phyloP scores from a whole-genome alignment of 2,888 invertebrate species.

The Iphiclides podalirius region DNA sequence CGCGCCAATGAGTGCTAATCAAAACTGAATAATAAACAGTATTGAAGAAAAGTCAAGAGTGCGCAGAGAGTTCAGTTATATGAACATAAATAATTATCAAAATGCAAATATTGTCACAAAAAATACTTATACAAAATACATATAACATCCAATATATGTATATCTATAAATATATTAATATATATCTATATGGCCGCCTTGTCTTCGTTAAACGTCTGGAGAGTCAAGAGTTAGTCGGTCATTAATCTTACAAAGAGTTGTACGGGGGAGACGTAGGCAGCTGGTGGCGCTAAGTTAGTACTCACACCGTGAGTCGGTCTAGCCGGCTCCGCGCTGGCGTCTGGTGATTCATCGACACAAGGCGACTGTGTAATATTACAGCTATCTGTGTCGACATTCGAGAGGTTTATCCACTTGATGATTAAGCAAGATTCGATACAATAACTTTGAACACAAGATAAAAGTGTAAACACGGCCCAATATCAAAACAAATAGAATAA shows the following conservation, averaged over 20 bases:
- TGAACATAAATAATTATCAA: too few species aligned
- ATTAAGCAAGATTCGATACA: conserved; percentile 13
- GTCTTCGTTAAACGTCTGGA: conserved; percentile 2
- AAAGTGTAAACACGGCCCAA: background rate
- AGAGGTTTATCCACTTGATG: conserved; percentile 18
- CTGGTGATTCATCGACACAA: conserved; percentile 58
- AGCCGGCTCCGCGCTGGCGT: conserved; percentile 49
- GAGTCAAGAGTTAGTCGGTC: conserved; percentile 21
- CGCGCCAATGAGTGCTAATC: too few species aligned
- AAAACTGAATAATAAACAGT: too few species aligned
- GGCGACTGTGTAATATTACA: conserved; percentile 33
- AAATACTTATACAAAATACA: too few species aligned
- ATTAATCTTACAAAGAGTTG: conserved; percentile 29
- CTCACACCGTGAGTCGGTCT: conserved; percentile 39
- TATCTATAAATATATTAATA: too few species aligned
- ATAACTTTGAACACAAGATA: background rate
- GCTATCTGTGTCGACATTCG: conserved; percentile 22
- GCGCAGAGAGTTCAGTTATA: too few species aligned
- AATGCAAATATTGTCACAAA: too few species aligned
- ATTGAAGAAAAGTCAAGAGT: too few species aligned
- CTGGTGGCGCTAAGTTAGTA: conserved; percentile 28
- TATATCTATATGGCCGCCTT: background rate
- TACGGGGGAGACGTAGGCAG: conserved; percentile 25
- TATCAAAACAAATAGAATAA: conserved; percentile 1
- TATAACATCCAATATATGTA: too few species aligned